phyloP scores from a whole-genome alignment of 53 echinoderm and acorn worm species.

The Mesocentrotus franciscanus region DNA sequence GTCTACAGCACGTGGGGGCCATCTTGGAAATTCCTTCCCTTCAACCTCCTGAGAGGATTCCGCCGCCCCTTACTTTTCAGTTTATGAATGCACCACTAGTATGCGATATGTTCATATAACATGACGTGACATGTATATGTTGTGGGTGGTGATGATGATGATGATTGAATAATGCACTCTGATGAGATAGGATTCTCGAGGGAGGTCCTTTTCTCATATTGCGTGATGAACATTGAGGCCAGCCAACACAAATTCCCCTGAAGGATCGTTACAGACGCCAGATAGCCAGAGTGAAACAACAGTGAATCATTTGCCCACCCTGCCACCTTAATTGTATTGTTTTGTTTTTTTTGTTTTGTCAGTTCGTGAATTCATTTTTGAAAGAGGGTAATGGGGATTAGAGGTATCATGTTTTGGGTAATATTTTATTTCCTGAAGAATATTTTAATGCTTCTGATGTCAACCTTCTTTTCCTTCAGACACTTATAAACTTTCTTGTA shows the following conservation, averaged over 20 bases:
- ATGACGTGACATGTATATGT: neutral
- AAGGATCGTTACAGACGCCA: neutral
- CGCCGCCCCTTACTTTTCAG: neutral
- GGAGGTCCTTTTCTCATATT: neutral
- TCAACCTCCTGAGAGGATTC: neutral
- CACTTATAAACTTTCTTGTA: neutral
- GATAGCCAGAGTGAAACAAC: neutral
- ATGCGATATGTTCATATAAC: neutral
- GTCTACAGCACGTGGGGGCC: too few relatives aligned
- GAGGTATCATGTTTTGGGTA: neutral
- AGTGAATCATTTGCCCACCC: neutral
- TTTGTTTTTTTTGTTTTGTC: neutral
- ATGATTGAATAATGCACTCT: neutral
- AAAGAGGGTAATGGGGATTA: neutral
- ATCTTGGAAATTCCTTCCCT: too few relatives aligned
- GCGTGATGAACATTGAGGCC: conserved; percentile 25
- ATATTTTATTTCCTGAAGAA: neutral
- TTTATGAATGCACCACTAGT: neutral
- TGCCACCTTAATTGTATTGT: neutral
- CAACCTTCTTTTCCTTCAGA: neutral
- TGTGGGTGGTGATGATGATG: neutral
- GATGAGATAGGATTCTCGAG: neutral
- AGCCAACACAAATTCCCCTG: neutral
- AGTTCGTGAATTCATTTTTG: neutral
- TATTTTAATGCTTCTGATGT: neutral